A percentile compares a stretch with the other conserved stretches of the same genome.
phyloP scores from a whole-genome alignment of 2,888 invertebrate genomes.

The Phalera bucephala region DNA sequence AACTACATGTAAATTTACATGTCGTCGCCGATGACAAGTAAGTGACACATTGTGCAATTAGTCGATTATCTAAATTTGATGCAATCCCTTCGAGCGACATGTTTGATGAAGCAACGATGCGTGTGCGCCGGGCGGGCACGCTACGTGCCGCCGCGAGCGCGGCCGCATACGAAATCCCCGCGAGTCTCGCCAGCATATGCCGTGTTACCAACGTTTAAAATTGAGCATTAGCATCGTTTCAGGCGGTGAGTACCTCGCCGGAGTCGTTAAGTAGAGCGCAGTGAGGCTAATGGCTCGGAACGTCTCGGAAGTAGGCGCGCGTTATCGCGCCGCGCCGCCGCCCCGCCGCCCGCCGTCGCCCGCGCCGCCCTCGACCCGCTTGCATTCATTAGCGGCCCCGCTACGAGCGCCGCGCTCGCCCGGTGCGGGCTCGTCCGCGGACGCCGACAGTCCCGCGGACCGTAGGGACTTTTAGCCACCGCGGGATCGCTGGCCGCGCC shows the following conservation, averaged over 20 bases:
- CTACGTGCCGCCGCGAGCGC: conserved; percentile 1
- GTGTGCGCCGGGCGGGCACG: conserved; percentile 2
- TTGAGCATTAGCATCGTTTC: conserved; percentile 19
- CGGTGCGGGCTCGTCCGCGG: no score
- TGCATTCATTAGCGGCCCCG: conserved; percentile 55
- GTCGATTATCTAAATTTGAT: conserved; percentile 7
- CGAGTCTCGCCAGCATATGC: no score
- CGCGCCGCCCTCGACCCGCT: conserved; percentile 51
- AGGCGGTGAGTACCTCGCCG: conserved; percentile 15
- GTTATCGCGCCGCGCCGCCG: conserved; percentile 44
- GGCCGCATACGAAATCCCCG: conserved; percentile 7
- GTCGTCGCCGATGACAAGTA: no score
- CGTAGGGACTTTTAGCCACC: no score
- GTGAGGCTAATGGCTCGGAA: conserved; percentile 71
- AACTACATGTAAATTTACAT: no score
- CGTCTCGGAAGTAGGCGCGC: conserved; percentile 63
- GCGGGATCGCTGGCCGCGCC: no score
- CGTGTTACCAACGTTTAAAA: conserved; percentile 2
- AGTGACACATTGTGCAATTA: conserved; percentile 11
- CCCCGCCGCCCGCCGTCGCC: conserved; percentile 14
- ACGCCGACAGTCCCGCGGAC: no score
- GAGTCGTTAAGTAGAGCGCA: conserved; percentile 45
- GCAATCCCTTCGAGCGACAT: conserved; percentile 9
- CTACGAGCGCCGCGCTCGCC: no score
- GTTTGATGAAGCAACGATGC: conserved; percentile 1